phyloP scores from a whole-genome alignment of 1,140 invertebrate species.

The Fopius arisanus region DNA sequence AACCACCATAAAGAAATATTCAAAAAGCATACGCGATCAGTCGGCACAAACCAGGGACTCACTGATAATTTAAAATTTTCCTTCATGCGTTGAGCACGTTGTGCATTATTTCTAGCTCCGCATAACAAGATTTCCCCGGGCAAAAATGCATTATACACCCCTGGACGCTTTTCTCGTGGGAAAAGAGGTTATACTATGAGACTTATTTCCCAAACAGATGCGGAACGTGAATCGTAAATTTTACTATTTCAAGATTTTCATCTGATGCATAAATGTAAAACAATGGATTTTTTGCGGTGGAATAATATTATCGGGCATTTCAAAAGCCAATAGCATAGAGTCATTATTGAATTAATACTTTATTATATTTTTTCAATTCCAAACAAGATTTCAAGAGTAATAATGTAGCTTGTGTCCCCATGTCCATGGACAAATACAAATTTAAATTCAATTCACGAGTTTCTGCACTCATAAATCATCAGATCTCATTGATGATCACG shows the following conservation, averaged over 20 bases:
- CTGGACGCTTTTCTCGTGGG: not conserved
- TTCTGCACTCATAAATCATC: no score
- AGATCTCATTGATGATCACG: no score
- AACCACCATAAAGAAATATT: not conserved
- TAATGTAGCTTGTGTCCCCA: no score
- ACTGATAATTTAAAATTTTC: not conserved
- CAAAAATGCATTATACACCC: not conserved
- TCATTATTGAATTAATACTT: no score
- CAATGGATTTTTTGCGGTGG: no score
- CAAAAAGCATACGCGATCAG: not conserved
- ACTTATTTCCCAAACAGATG: not conserved
- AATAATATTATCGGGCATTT: no score
- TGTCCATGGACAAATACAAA: no score
- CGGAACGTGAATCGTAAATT: not conserved
- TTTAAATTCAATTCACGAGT: no score
- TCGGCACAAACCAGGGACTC: not conserved
- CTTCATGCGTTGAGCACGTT: not conserved
- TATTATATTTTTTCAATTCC: no score
- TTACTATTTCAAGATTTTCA: not conserved
- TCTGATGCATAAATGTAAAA: not conserved
- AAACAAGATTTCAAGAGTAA: no score
- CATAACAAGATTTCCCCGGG: not conserved
- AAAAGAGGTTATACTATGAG: not conserved
- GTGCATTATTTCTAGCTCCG: not conserved
- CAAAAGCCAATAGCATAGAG: no score